These are phyloP conservation scores for Rhynchophorus ferrugineus DNA, from an alignment of 1,140 invertebrate genomes.

Conservation along the genomic window DNA sequence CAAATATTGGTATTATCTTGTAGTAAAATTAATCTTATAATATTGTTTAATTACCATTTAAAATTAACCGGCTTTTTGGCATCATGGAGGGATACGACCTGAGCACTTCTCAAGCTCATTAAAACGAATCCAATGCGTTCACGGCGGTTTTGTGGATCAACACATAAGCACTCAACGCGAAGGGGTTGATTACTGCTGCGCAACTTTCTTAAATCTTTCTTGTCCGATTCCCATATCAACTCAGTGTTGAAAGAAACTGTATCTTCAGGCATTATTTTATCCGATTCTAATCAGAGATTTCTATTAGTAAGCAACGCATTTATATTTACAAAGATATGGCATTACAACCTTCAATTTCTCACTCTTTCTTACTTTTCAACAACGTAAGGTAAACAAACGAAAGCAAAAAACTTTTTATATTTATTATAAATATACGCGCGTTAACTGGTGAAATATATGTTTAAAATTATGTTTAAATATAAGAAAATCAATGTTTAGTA, in stretches of 20 bases:
- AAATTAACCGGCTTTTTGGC: constrained; percentile 26
- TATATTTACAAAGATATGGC: too few species aligned
- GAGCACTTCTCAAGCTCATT: constrained; percentile 44
- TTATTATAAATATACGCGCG: constrained; percentile 4
- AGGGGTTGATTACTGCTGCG: constrained; percentile 43
- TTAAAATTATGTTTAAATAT: too few species aligned
- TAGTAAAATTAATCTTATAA: too few species aligned
- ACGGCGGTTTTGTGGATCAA: constrained; percentile 39
- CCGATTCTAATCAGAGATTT: constrained; percentile 36
- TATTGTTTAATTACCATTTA: too few species aligned
- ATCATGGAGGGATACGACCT: constrained; percentile 37
- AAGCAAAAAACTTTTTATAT: constrained; percentile 1
- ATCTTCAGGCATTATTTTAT: constrained; percentile 39
- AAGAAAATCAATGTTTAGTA: too few species aligned
- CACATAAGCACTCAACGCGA: constrained; percentile 45
- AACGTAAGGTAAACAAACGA: too few species aligned
- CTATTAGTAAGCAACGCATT: neutral
- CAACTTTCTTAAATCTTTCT: constrained; percentile 43
- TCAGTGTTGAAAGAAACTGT: constrained; percentile 42
- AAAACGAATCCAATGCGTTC: constrained; percentile 46
- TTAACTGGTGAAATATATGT: too few species aligned
- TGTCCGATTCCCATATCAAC: constrained; percentile 47
- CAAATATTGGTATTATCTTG: too few species aligned
- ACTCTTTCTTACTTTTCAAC: too few species aligned
- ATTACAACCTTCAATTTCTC: too few species aligned